Base-by-base conservation (phyloP, 2,797 vertebrate species). In the Amniataba percoides region DNA sequence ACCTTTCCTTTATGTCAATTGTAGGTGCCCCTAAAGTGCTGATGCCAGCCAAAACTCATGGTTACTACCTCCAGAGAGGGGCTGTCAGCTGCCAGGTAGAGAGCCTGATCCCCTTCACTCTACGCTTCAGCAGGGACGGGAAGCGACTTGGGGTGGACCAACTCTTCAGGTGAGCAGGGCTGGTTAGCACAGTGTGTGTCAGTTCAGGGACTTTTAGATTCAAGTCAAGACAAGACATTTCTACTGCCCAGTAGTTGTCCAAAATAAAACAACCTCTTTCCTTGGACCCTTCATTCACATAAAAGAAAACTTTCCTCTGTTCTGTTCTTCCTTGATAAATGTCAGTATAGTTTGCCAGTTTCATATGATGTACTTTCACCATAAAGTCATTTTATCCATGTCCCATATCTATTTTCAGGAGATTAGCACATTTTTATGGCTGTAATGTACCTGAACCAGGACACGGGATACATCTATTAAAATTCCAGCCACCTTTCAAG, bases 21-120 rank as follows among this genome's bases (percentile, higher is more conserved):
- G 73, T 80, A 99, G 98, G 93, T 92, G 95, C 95, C 60, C 98
- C 98, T 0, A 97, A 95, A 89, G 97, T 98, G 49, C 92, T 92
- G 82, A 98, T 99, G 97, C 96, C 96, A 0, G 55, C 74, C 67
- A 96, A 83, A 49, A 99, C 95, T 39, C 96, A 93, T 10, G 98
- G 97, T 11, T 99, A 99, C 87, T 99, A 99, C 89, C 94, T 98
- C 16, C 97, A 97, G 85, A 96, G 92, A 19, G 97, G 96, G 9
- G 82, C 76, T n/a, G 89, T 99, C 76, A 78, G 55, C 63, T 99
- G 98, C 87, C 94, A 95, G 0, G 95, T 98, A 18, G 96, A 98
- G 57, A 99, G 98, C 82, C 95, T 99, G 84, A 93, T 99, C 84
- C 98, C 98, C 48, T 97, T 96, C 86, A 97, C 96, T 10, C 87